Base-by-base conservation (phyloP, 2,888 invertebrate species). In the Euspilapteryx auroguttella region DNA sequence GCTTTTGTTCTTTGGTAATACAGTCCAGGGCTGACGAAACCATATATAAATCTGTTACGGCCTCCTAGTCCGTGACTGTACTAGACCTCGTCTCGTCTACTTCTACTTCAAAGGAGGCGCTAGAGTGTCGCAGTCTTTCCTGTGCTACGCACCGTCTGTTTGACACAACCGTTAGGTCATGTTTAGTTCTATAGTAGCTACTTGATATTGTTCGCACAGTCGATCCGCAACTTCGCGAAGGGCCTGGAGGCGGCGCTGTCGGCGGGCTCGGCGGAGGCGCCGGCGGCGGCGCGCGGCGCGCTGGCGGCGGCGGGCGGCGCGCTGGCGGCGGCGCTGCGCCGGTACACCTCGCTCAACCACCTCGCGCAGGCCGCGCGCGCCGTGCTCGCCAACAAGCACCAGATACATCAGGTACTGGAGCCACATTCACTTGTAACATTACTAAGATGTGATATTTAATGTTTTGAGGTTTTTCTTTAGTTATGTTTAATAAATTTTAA, bases 321-420 rank as follows among this genome's bases (percentile, higher is more conserved):
- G 62, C 91, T 96, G 46, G 95, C 96, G 62, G 96, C 94, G 12
- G 96, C 96, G 29, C 68, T 98, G 49, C 82, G 96, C 21, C 87
- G 97, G 21, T 98, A 98, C 77, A 98, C 98, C 5, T 95, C 95
- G 14, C 79, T 99, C 35, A 98, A 98, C 76, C 98, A 98, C 68
- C 79, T 98, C 47, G 97, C 98, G 35, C 89, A 90, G 66, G 94
- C 95, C 27, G 97, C 97, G 4, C 81, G 97, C 29, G 95, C 96
- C 29, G 97, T 98, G 31, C 82, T 98, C 39, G 92, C 94, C 64
- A 98, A 97, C 69, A 86, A 89, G 40, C 86, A 88, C 41, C 96
- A 97, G 79, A 95, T 97, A 49, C 86, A 87, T 42, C 95, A 95
- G 65, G 93, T 86, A 86, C 54, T 90, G 21, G n/a, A n/a, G n/a